Base-by-base conservation (phyloP, 2,888 invertebrate genomes). In the Hirtodrosophila trivittata region DNA sequence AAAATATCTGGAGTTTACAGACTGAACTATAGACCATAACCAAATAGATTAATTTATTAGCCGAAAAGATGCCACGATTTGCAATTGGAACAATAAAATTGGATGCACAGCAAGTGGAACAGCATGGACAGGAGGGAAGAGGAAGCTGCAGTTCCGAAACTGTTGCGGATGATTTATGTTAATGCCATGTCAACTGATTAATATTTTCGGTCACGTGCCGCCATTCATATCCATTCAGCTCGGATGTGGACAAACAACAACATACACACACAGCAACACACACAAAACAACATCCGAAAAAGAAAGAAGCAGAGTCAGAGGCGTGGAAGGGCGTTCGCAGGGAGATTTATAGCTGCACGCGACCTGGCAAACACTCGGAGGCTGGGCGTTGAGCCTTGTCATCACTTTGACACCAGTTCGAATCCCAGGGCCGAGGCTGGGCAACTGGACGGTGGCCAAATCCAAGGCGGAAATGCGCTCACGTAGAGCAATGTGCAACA, bases 181-280 rank as follows among this genome's bases (percentile, higher is more conserved):
- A 88, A 88, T 88, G 72, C 78, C 77, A 81, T 80, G 84, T 87
- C 77, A 82, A 86, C 88, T 89, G 87, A 88, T 88, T 88, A 88
- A 89, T 88, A 88, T 89, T 88, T 88, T 88, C 59, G 86, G 89
- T 88, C 88, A 88, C 88, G 88, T 88, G 88, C 89, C 88, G 75
- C 68, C 64, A 67, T 73, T 62, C 72, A 67, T 77, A 75, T 65
- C 74, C 69, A 26, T 47, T 6, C 37, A 50, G 58, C 58, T 35
- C 37, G 33, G 26, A 25, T 18, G 45, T 45, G 63, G 49, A 57
- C 72, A 75, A 35, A 43, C 39, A 13, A 5, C 7, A 14, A 67
- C n/a, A 32, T 26, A 16, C 18, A 43, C 38, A 41, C 14, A 45
- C 16, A 47, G 28, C 33, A 55, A 55, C 68, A 67, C n/a, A 32